Percentiles rank a stretch among this genome's conserved stretches.
Evolutionary conservation across 2,113 vertebrate species (phyloP).

Genomic region (Pygathrix nemaeus): DNA sequence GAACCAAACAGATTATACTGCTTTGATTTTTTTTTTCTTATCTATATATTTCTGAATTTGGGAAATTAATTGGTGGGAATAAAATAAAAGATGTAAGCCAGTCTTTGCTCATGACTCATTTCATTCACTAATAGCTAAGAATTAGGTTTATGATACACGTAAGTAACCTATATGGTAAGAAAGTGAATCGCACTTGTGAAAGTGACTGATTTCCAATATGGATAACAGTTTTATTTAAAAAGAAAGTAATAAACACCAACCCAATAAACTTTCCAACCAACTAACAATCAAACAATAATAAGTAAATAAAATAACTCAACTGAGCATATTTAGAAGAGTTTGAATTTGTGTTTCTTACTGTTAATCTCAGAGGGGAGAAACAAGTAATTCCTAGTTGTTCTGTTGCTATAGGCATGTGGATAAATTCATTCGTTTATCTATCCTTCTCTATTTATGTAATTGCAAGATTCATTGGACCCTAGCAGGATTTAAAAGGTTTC

Average conservation of each 20-base stretch:
- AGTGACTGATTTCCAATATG: background rate
- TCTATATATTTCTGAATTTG: constrained; percentile 9
- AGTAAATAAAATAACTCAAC: background rate
- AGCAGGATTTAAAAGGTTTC: background rate
- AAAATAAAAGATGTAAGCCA: background rate
- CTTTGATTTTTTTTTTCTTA: background rate
- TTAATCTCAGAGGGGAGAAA: background rate
- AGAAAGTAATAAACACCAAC: background rate
- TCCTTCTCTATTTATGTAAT: background rate
- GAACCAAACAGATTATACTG: background rate
- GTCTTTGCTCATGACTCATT: background rate
- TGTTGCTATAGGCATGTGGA: background rate
- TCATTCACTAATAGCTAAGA: background rate
- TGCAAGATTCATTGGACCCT: background rate
- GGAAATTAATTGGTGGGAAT: background rate
- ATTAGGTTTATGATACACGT: background rate
- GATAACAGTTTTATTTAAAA: background rate
- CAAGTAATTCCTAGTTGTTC: background rate
- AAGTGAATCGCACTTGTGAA: background rate
- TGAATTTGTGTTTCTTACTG: background rate
- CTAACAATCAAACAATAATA: background rate
- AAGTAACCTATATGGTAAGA: background rate
- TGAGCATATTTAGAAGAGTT: background rate
- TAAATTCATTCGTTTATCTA: background rate
- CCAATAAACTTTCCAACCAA: background rate